These are phyloP conservation scores for Meiosimyza platycephala DNA, from an alignment of 2,888 invertebrate species.

Conservation along the genomic window DNA sequence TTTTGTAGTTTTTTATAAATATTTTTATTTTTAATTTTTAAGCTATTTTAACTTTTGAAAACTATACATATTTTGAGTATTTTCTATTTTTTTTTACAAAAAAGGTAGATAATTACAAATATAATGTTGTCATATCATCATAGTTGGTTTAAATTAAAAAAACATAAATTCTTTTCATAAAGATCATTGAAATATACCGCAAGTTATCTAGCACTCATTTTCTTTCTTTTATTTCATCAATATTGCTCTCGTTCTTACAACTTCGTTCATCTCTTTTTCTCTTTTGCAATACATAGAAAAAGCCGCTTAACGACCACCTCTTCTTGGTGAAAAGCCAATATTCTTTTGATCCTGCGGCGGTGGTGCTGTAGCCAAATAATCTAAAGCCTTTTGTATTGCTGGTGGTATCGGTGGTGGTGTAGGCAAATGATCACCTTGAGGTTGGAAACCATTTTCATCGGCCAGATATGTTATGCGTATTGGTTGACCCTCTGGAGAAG, in stretches of 20 bases:
- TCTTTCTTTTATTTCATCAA: not conserved
- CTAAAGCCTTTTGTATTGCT: constrained; percentile 75
- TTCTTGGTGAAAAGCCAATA: constrained; percentile 47
- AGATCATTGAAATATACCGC: no score
- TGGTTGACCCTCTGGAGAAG: constrained; percentile 72
- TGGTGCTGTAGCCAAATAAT: constrained; percentile 75
- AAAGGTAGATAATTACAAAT: no score
- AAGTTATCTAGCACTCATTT: not conserved
- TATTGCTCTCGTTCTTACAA: not conserved
- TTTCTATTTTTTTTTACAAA: no score
- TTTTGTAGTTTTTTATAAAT: no score
- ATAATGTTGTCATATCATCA: no score
- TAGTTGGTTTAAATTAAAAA: no score
- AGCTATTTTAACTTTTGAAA: no score
- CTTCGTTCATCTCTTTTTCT: not conserved
- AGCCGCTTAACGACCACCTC: constrained; percentile 52
- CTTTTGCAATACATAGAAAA: not conserved
- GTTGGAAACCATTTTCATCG: constrained; percentile 78
- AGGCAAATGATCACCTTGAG: constrained; percentile 68
- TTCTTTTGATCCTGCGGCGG: constrained; percentile 60
- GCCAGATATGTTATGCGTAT: constrained; percentile 75
- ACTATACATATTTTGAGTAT: no score
- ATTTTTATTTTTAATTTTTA: no score
- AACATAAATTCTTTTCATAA: no score
- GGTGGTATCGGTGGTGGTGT: constrained; percentile 77